Conservation (phyloP, 53 echinoderm and acorn worm species). For the Temnopleurus reevesii region DNA sequence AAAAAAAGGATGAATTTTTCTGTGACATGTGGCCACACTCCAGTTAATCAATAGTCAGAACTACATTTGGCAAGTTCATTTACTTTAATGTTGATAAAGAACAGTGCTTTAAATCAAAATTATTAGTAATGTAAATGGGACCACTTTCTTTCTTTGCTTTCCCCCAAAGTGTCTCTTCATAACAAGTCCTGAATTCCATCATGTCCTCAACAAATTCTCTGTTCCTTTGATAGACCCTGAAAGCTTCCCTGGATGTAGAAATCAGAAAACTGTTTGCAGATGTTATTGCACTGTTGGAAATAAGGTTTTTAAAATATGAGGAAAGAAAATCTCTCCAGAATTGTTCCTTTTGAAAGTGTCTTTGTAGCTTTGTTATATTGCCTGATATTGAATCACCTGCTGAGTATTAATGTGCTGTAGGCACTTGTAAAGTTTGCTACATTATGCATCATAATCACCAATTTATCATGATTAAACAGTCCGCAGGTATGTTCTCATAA, state of each 20-base stretch:
- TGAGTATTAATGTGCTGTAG: background rate
- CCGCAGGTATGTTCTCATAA: too few relatives aligned
- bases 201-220: background rate
- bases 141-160: background rate
- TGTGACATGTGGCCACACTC: too few relatives aligned
- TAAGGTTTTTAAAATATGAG: background rate
- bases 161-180: background rate
- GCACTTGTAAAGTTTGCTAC: background rate
- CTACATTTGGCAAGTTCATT: too few relatives aligned
- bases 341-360: background rate
- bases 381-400: background rate
- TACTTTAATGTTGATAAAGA: too few relatives aligned
- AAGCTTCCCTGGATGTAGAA: background rate
- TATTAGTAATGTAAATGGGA: too few relatives aligned
- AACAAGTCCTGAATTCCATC: background rate
- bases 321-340: too few relatives aligned
- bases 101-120: too few relatives aligned
- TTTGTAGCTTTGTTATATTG: background rate
- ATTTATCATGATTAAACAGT: background rate
- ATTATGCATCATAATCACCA: background rate
- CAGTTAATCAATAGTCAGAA: too few relatives aligned
- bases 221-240: background rate
- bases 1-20: too few relatives aligned
- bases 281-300: conserved; percentile 11
- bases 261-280: conserved; percentile 22